A percentile compares a stretch with the other conserved stretches of the same genome.
These are phyloP conservation scores for Hippopotamyrus pictus DNA, from an alignment of 2,797 vertebrate genomes.

Conservation along the genomic window DNA sequence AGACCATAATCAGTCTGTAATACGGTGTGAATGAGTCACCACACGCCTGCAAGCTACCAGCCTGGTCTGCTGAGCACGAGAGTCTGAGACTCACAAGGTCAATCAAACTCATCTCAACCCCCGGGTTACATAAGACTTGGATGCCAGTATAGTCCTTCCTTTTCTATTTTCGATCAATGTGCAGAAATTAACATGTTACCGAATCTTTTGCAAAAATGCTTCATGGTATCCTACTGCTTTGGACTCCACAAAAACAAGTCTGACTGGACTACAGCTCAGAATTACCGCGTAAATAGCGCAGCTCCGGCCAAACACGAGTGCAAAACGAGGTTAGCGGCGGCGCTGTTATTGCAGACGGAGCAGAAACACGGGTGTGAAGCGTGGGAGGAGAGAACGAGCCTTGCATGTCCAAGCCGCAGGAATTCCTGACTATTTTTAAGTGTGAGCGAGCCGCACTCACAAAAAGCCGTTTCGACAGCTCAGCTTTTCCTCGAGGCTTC, in stretches of 20 bases:
- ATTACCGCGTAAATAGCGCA: neutral
- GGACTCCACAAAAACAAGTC: neutral
- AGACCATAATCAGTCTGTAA: neutral
- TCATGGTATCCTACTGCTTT: neutral
- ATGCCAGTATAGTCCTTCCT: neutral
- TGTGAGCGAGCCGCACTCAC: neutral
- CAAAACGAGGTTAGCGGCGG: neutral
- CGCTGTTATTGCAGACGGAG: neutral
- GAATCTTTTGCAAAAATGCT: neutral
- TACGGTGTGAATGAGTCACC: neutral
- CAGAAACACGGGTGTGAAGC: neutral
- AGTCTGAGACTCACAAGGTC: neutral
- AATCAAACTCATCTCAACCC: neutral
- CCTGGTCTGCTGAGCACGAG: neutral
- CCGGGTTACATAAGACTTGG: neutral
- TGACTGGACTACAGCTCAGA: neutral
- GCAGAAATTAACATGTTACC: neutral
- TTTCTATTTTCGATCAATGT: neutral
- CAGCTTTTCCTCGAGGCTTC: neutral
- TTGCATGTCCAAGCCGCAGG: neutral
- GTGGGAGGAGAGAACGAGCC: neutral
- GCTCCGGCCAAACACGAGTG: neutral
- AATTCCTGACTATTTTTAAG: constrained; percentile 22
- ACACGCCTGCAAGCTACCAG: neutral
- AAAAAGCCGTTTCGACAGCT: neutral